Base-by-base conservation (phyloP, 2,797 vertebrate genomes). In the Syngnathus rostellatus region DNA sequence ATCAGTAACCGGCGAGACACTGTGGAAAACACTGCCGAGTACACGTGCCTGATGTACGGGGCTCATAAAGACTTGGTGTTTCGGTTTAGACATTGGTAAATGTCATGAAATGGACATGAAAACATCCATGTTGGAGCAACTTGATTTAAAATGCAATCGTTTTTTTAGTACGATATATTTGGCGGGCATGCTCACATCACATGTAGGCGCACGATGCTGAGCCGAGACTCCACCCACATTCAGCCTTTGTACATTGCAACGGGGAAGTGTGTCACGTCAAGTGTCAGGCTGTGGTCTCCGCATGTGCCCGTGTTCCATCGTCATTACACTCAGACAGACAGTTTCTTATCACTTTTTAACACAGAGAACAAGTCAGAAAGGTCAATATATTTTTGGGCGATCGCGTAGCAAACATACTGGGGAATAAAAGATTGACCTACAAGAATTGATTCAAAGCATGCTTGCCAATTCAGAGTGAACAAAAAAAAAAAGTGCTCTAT, bases 41-140 rank as follows among this genome's bases (percentile, higher is more conserved):
- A 88, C 90, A 91, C 88, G 90, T 91, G 90, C 86, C 0, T 51
- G 5, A 0, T 77, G 72, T 81, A 71, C 72, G 75, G 75, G 71
- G 61, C 45, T 14, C 6, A 0, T 48, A 48, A 58, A 64, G 0
- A 45, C 2, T 53, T 14, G 63, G 25, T n/a, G 16, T 31, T 19
- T 37, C 3, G 41, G 9, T 12, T 23, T 43, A 8, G 43, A 2
- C 6, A 43, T 41, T 3, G 11, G n/a, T 5, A 17, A 17, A 39
- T 39, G 8, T 39, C 57, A 60, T 39, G 8, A 38, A 5, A n/a
- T 38, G 8, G 2, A 39, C 38, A 2, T 11, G 38, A 40, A 39
- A 39, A 39, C 58, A 5, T 11, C 3, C 50, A 21, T 53, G n/a
- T 21, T 21, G n/a, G 8, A 21, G 17, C 37, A n/a, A 8, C 11